These are phyloP conservation scores for Epicampocera succincta DNA, from an alignment of 2,888 invertebrate species.

Conservation along the genomic window DNA sequence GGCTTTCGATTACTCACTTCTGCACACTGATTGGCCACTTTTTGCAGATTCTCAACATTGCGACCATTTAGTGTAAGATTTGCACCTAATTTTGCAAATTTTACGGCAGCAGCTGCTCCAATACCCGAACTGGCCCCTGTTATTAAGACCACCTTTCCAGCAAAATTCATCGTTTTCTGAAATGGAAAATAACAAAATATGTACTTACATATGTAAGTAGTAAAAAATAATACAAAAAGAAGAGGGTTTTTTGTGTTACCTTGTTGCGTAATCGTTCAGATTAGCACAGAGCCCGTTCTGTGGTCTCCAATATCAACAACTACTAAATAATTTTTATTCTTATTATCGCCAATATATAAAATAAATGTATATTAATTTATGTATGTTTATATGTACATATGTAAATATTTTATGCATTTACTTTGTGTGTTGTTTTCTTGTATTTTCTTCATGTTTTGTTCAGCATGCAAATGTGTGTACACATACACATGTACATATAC, in stretches of 20 bases:
- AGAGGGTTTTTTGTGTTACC: conserved; percentile 2
- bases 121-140: conserved; percentile 90
- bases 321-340: not conserved
- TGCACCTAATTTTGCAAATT: conserved; percentile 86
- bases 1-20: conserved; percentile 82
- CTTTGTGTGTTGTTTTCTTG: conserved; percentile 1
- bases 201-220: too few species aligned
- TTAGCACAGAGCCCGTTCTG: not conserved
- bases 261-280: conserved; percentile 55
- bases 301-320: not conserved
- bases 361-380: too few species aligned
- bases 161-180: conserved; percentile 73
- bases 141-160: conserved; percentile 83
- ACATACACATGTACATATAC: too few species aligned
- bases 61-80: conserved; percentile 86
- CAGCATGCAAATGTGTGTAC: too few species aligned
- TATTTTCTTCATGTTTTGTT: not conserved
- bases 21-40: conserved; percentile 83
- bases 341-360: too few species aligned
- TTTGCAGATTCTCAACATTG: conserved; percentile 86
- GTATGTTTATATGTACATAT: too few species aligned
- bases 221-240: too few species aligned
- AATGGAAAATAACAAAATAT: not conserved
- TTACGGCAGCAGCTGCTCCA: conserved; percentile 86
- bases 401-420: not conserved